Evolutionary conservation across 2,888 invertebrate genomes (phyloP), one percentile per base, ranked within the genome.

Genomic region (Seira musarum): DNA sequence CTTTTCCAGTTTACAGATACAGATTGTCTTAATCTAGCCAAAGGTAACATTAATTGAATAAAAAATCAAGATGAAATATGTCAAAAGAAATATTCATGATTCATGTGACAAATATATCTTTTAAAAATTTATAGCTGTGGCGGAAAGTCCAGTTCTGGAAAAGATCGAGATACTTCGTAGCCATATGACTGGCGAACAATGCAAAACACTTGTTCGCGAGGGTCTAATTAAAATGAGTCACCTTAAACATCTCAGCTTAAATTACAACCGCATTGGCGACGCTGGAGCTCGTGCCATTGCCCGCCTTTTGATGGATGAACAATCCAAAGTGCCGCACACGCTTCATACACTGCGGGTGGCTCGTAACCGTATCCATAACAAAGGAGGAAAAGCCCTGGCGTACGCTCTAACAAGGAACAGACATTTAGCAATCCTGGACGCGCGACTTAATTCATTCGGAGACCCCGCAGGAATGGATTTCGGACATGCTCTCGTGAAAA

Each of bases 311-410:
- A 76, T 77, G 0, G 86, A 87, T 49, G 75, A 73, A 61, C 69
- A 35, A 1, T 67, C 85, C 21, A 61, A 72, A 30, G 83, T 79
- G 3, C 64, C 69, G 17, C 83, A 81, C 22, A 86, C 86, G 1
- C 69, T 87, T 17, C 84, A 86, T 22, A 87, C 84, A 0, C 63
- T 86, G 17, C 72, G 71, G 1, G 35, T 86, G 13, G 84, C 82
- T n/a, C 63, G 86, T 21, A 85, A 85, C 30, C 69, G 82, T 3
- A 87, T 87, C 40, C 75, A 76, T 25, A 83, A 82, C 66, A 68
- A 60, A 22, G 87, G 87, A 25, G 86, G 80, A 13, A 83, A 87
- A 80, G 85, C 86, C 1, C n/a, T 87, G n/a, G 85, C 86, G 5
- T 85, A 53, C 68, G 85, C 83, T 6, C 66, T 87, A 10, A 82